A percentile compares a stretch with the other conserved stretches of the same genome.
Conservation (phyloP, 2,888 invertebrate species). For the Molorchus minor region DNA sequence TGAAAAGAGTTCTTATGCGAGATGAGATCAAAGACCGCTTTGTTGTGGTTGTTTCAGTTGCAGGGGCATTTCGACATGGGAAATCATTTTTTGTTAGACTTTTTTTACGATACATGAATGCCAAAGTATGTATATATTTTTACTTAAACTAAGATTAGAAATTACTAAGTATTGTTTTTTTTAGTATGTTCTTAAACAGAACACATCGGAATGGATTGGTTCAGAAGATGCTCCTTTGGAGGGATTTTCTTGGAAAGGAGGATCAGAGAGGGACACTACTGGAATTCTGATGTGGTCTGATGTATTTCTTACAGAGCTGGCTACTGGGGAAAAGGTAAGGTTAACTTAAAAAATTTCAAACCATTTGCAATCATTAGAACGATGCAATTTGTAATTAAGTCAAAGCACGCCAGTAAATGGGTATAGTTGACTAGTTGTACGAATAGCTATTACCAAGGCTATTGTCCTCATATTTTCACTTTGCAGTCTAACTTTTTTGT, state of each 20-base stretch:
- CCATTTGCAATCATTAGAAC: too few species aligned
- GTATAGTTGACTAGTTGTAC: too few species aligned
- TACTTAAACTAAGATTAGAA: not conserved
- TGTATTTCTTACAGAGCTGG: conserved; percentile 81
- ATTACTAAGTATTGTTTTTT: conserved; percentile 39
- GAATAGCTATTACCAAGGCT: too few species aligned
- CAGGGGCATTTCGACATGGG: conserved; percentile 98
- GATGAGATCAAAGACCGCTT: conserved; percentile 84
- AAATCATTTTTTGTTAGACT: conserved; percentile 95
- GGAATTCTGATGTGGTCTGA: conserved; percentile 98
- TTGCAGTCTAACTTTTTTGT: too few species aligned
- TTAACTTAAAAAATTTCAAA: too few species aligned
- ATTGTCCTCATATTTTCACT: too few species aligned
- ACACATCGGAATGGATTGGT: conserved; percentile 82
- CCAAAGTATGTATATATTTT: conserved; percentile 69
- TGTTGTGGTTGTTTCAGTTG: conserved; percentile 93
- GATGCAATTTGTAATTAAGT: too few species aligned
- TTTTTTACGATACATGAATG: conserved; percentile 91
- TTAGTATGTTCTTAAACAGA: conserved; percentile 68
- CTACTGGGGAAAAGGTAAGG: conserved; percentile 77
- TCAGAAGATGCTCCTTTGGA: conserved; percentile 81
- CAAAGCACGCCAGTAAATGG: too few species aligned
- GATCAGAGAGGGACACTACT: conserved; percentile 95
- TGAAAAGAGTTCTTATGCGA: conserved; percentile 76
- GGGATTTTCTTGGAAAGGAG: conserved; percentile 97